Evolutionary conservation across 2,113 vertebrate genomes (phyloP).

Genomic region (Cynoglossus semilaevis): DNA sequence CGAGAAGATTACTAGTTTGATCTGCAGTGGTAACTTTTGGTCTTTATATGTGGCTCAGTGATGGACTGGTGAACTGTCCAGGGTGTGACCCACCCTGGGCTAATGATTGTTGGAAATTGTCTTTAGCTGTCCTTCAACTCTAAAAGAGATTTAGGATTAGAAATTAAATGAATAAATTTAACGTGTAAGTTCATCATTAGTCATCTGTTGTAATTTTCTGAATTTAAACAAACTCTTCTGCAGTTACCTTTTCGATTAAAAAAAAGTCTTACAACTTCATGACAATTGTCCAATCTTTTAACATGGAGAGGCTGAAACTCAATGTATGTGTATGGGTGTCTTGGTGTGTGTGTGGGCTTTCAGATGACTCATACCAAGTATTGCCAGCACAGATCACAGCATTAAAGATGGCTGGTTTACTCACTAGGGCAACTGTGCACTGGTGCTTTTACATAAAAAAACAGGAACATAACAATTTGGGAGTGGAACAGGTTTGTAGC

Average conservation of each 20-base stretch:
- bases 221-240: constrained; percentile 1
- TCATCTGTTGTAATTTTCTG: no score
- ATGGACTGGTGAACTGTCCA: no score
- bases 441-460: constrained; percentile 68
- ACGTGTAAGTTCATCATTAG: no score
- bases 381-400: constrained; percentile 65
- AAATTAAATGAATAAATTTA: no score
- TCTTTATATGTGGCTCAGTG: no score
- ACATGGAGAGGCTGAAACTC: constrained; percentile 52
- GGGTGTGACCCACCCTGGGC: no score
- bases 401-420: constrained; percentile 67
- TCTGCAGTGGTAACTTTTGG: no score
- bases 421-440: constrained; percentile 66
- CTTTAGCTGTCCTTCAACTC: no score
- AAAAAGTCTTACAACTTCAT: constrained; percentile 31
- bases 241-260: constrained; percentile 4
- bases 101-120: no score
- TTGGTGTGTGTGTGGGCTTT: constrained; percentile 62
- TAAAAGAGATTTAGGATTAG: no score
- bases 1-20: no score
- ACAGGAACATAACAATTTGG: constrained; percentile 28
- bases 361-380: constrained; percentile 67
- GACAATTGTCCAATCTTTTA: constrained; percentile 48
- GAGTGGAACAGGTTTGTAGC: constrained; percentile 48
- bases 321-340: constrained; percentile 39